These are phyloP conservation scores for Leuciscus waleckii DNA, from an alignment of 2,797 vertebrate genomes.

Conservation along the genomic window DNA sequence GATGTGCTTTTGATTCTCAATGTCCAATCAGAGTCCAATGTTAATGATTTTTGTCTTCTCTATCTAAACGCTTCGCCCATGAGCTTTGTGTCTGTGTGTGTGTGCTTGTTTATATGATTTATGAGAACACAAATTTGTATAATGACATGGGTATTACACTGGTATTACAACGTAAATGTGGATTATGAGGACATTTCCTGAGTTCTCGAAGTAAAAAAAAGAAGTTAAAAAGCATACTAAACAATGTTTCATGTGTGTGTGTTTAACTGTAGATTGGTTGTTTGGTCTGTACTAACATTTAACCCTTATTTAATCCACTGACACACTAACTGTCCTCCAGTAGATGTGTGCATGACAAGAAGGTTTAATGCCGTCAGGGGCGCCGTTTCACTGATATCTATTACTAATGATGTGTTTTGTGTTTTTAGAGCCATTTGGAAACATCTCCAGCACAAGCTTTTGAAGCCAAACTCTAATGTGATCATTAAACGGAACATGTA, in stretches of 20 bases:
- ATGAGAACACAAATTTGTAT: no score
- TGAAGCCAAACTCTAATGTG: constrained; percentile 43
- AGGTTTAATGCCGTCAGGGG: not conserved
- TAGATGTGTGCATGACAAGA: not conserved
- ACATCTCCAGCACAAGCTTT: not conserved
- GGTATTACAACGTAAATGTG: no score
- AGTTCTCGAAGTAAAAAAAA: no score
- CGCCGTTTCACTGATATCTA: not conserved
- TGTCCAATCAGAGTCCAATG: not conserved
- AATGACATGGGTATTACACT: no score
- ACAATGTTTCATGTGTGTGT: not conserved
- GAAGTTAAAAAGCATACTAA: no score
- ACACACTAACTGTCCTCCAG: not conserved
- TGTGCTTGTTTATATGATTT: not conserved
- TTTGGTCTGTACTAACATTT: not conserved
- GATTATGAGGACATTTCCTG: no score
- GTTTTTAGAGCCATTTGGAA: constrained; percentile 18
- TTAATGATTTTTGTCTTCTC: not conserved
- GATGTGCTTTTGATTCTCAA: constrained; percentile 8
- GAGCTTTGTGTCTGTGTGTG: not conserved
- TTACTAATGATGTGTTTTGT: constrained; percentile 4
- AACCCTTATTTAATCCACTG: constrained; percentile 5
- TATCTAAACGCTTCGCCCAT: not conserved
- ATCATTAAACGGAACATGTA: not conserved
- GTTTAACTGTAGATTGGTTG: not conserved